Evolutionary conservation across 2,888 invertebrate species (phyloP), one percentile per base, ranked within the genome.

Genomic region (Venustoraphidia nigricollis): DNA sequence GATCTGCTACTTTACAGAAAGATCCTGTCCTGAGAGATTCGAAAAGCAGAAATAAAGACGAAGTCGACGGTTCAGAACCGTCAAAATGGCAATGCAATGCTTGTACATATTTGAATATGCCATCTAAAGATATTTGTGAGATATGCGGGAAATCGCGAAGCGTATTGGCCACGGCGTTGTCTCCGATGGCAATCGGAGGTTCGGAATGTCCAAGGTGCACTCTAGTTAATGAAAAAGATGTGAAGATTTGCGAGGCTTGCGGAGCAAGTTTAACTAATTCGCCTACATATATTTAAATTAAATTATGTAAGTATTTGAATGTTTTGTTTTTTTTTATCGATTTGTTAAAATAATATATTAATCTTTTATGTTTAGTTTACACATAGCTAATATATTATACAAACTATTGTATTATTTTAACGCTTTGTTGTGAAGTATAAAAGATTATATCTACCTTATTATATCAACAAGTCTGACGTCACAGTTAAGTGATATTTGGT

Each of bases 151-250:
- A 83, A 60, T 79, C 79, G 17, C 10, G 37, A 41, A 34, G 40
- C 35, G 35, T 1, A 70, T 70, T 47, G 62, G 61, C 42, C 63
- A 62, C 43, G 79, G 77, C 0, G 73, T 76, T 6, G 77, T 78
- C 56, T 70, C 81, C 82, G 1, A 66, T 85, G 42, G 77, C 78
- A 13, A 79, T 83, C 9, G 85, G 86, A 0, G 85, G 85, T 0
- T 71, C 81, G 44, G 79, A 84, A 61, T 87, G 87, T 55, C 79
- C 81, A 0, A 68, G 76, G 34, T 87, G 87, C 61, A 87, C 87
- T 2, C 68, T 85, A 43, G 83, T 87, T 38, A 87, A 87, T 60
- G 73, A 76, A 41, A 75, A 77, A 57, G 76, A 77, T 47, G 77
- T 77, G 8, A 68, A 68, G 37, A 60, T 60, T 9, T 87, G 87